phyloP scores from a whole-genome alignment of 2,888 invertebrate genomes.

The Nymphalis polychloros region DNA sequence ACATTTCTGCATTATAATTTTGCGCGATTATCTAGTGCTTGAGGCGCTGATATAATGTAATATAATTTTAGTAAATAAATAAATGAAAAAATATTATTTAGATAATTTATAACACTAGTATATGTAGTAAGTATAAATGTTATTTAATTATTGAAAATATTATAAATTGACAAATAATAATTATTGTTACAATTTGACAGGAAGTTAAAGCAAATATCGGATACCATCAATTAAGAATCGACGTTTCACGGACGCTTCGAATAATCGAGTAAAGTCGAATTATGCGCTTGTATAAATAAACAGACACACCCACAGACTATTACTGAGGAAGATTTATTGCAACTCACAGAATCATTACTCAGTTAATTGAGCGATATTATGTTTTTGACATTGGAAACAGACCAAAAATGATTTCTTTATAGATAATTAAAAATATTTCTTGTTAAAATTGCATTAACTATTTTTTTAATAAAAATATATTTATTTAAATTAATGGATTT shows the following conservation, averaged over 20 bases:
- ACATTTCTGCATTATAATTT: too few species aligned
- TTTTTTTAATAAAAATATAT: too few species aligned
- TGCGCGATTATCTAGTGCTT: too few species aligned
- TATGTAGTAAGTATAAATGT: neutral
- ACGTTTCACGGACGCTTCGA: slow-evolving; percentile 9
- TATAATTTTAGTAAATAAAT: too few species aligned
- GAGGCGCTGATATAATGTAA: too few species aligned
- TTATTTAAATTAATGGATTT: too few species aligned
- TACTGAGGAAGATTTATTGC: slow-evolving; percentile 22
- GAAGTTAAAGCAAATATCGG: slow-evolving; percentile 1
- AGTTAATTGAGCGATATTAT: slow-evolving; percentile 29
- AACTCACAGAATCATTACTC: slow-evolving; percentile 21
- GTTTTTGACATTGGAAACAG: slow-evolving; percentile 27
- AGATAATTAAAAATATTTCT: slow-evolving; percentile 11
- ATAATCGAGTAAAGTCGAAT: slow-evolving; percentile 7
- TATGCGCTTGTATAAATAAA: slow-evolving; percentile 16
- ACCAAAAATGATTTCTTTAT: slow-evolving; percentile 27
- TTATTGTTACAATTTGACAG: neutral
- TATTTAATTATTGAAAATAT: neutral
- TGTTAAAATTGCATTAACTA: neutral
- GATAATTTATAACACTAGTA: too few species aligned
- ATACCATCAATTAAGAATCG: neutral
- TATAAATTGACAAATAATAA: neutral
- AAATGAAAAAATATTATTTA: too few species aligned
- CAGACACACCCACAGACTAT: slow-evolving; percentile 17